Conservation (phyloP, 2,888 invertebrate genomes). For the Patella caerulea region DNA sequence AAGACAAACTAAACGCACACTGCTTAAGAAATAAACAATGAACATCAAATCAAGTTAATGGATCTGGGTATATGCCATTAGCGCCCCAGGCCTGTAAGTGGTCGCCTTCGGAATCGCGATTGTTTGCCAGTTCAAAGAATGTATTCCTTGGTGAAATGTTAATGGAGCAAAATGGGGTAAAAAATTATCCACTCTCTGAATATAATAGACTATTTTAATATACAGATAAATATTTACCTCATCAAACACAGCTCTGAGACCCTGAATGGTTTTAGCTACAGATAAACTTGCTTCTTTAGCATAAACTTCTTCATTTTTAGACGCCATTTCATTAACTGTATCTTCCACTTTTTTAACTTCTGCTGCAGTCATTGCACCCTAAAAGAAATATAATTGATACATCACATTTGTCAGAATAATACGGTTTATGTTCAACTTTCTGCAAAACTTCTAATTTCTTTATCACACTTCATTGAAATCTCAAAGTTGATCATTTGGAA, state of each 20-base stretch:
- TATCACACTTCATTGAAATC: neutral
- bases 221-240: constrained; percentile 74
- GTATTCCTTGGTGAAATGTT: no score
- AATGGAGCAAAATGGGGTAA: no score
- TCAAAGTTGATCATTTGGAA: neutral
- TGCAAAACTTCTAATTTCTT: neutral
- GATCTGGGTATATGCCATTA: no score
- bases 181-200: no score
- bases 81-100: no score
- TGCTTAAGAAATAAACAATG: no score
- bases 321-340: constrained; percentile 83
- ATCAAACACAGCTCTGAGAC: constrained; percentile 92
- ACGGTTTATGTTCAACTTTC: neutral
- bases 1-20: no score
- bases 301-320: constrained; percentile 84
- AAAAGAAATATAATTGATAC: constrained; percentile 25
- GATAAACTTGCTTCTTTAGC: constrained; percentile 88
- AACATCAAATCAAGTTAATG: no score
- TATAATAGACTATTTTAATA: no score
- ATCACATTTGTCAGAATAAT: neutral
- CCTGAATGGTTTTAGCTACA: constrained; percentile 84
- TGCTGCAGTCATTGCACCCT: constrained; percentile 86
- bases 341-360: constrained; percentile 91
- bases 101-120: no score
- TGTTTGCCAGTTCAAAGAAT: no score